Conservation (phyloP, 2,797 vertebrate genomes). For the Eulemur coronatus region DNA sequence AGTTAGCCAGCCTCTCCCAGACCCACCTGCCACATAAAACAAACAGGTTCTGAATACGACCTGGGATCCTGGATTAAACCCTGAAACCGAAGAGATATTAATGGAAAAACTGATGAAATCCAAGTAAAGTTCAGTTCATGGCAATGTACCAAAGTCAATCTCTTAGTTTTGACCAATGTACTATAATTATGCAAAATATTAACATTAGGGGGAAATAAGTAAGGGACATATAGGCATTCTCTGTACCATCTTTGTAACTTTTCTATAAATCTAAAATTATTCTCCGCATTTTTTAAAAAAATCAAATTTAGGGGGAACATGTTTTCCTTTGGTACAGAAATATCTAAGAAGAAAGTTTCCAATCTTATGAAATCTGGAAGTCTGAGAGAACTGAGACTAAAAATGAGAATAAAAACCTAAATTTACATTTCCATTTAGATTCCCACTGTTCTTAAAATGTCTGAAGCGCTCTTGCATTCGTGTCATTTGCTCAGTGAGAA, state of each 20-base stretch:
- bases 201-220: background rate
- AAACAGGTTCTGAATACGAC: background rate
- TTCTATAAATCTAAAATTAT: background rate
- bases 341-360: background rate
- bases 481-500: background rate
- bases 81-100: background rate
- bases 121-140: background rate
- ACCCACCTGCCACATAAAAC: background rate
- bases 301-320: background rate
- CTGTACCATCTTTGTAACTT: background rate
- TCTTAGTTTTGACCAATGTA: background rate
- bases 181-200: background rate
- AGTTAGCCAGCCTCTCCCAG: background rate
- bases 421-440: background rate
- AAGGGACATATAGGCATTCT: background rate
- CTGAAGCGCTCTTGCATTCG: background rate
- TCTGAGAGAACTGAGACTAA: background rate
- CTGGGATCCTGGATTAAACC: background rate
- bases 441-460: background rate
- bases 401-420: background rate
- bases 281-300: background rate
- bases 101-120: background rate
- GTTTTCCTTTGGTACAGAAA: conserved; percentile 12
- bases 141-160: background rate
- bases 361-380: background rate